Conservation (phyloP, 2,888 invertebrate genomes). For the Apantesis nais region DNA sequence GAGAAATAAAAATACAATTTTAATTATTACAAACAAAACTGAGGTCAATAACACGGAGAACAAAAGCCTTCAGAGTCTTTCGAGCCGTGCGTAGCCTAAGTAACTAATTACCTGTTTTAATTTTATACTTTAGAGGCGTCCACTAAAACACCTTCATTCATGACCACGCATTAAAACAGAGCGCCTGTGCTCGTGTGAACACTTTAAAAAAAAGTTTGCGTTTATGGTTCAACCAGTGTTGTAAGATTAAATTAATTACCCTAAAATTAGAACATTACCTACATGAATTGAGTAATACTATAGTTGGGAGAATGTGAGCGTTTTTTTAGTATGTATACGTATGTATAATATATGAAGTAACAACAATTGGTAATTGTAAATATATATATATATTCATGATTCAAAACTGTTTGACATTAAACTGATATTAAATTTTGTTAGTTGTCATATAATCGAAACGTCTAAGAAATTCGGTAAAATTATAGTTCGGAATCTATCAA, state of each 20-base stretch:
- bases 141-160: conserved; percentile 74
- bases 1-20: conserved; percentile 61
- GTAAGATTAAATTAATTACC: neutral
- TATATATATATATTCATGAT: too few species aligned
- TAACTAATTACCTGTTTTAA: conserved; percentile 79
- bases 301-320: too few species aligned
- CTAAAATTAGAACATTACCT: neutral
- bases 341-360: too few species aligned
- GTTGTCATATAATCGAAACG: too few species aligned
- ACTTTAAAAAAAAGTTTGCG: conserved; percentile 47
- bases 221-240: neutral
- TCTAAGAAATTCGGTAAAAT: too few species aligned
- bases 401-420: too few species aligned
- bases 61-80: conserved; percentile 67
- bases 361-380: too few species aligned
- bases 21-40: conserved; percentile 64
- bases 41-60: conserved; percentile 66
- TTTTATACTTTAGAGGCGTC: conserved; percentile 74
- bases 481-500: too few species aligned
- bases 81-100: conserved; percentile 63
- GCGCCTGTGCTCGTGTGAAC: conserved; percentile 59
- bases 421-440: too few species aligned
- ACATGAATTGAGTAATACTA: too few species aligned
- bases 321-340: too few species aligned
- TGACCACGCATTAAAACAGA: conserved; percentile 61